These are phyloP conservation scores for Pan paniscus DNA, from an alignment of 2,113 vertebrate genomes.

Conservation along the genomic window DNA sequence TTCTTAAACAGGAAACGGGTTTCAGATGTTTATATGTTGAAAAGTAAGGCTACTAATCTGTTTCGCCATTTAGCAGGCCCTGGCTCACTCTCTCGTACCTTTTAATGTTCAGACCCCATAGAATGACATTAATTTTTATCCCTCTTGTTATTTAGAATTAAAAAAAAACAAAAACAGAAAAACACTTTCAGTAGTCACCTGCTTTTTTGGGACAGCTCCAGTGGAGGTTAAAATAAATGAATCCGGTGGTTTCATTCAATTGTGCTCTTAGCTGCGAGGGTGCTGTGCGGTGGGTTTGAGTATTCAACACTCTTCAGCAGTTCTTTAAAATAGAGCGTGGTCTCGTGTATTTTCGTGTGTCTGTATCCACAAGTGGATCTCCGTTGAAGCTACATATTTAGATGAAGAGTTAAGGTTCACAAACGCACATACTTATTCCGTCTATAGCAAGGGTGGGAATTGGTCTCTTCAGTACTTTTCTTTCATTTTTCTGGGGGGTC, in stretches of 20 bases:
- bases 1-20: conserved; percentile 85
- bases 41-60: conserved; percentile 84
- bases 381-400: neutral
- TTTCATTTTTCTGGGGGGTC: neutral
- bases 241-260: fast-evolving
- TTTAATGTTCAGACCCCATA: conserved; percentile 28
- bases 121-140: conserved; percentile 37
- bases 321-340: fast-evolving
- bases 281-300: fast-evolving
- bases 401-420: neutral
- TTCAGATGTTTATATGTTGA: conserved; percentile 87
- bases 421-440: fast-evolving
- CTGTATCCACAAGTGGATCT: fast-evolving
- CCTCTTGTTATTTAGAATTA: conserved; percentile 49
- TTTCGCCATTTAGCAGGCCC: conserved; percentile 78
- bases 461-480: too few species aligned
- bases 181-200: conserved; percentile 62
- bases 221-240: neutral
- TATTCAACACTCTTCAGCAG: fast-evolving
- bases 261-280: fast-evolving
- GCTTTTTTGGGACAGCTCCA: neutral
- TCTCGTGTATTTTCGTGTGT: fast-evolving
- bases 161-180: neutral
- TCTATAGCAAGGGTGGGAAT: neutral
- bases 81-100: conserved; percentile 53